phyloP scores from a whole-genome alignment of 64 coral and sea anemone species.

The Montipora efflorescens region DNA sequence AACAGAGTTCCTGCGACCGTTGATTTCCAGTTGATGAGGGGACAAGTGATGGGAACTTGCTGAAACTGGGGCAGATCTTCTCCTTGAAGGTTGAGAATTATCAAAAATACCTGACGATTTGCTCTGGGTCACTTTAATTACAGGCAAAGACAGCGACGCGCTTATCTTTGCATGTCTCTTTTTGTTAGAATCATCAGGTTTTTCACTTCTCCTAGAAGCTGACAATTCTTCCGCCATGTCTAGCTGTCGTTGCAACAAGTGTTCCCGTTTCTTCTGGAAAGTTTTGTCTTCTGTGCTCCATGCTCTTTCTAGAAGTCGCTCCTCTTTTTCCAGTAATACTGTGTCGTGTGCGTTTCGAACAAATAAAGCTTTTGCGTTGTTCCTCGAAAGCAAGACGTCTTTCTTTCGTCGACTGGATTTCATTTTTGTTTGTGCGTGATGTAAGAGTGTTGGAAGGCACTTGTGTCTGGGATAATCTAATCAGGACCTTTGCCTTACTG shows the following conservation, averaged over 20 bases:
- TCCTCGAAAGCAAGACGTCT: background rate
- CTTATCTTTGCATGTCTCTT: background rate
- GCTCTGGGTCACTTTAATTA: background rate
- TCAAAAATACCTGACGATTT: background rate
- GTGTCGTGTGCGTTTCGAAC: slow-evolving; percentile 1
- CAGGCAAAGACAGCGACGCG: background rate
- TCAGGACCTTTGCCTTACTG: background rate
- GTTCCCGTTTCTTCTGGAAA: background rate
- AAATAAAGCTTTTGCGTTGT: background rate
- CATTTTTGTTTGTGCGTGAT: background rate
- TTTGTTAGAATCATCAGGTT: background rate
- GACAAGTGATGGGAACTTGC: background rate
- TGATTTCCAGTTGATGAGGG: background rate
- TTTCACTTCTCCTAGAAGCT: no score
- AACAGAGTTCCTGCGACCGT: no score
- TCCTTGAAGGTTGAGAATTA: background rate
- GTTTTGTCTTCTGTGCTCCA: background rate
- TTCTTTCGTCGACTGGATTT: background rate
- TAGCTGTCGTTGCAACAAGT: background rate
- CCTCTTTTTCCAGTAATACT: background rate
- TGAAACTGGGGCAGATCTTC: background rate
- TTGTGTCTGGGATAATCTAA: background rate
- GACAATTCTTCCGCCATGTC: background rate
- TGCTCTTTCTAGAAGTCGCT: background rate
- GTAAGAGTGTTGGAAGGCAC: background rate